These are phyloP conservation scores for Luffia ferchaultella DNA, from an alignment of 2,888 invertebrate species.

Conservation along the genomic window DNA sequence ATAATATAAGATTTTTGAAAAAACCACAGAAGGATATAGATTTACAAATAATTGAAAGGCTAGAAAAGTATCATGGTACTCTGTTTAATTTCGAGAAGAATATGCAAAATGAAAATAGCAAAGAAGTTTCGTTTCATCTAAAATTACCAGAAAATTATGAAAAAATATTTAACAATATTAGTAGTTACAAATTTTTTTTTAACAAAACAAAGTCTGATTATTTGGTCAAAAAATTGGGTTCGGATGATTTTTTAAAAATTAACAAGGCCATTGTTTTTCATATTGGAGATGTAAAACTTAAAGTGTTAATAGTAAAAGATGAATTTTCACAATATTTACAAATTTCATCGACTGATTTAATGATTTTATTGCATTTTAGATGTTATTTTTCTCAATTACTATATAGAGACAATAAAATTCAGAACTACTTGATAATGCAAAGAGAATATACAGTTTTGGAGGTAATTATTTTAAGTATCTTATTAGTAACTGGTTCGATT, in stretches of 20 bases:
- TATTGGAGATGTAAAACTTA: constrained; percentile 26
- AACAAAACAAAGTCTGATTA: constrained; percentile 21
- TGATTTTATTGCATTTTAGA: neutral
- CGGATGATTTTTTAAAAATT: constrained; percentile 32
- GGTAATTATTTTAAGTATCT: neutral
- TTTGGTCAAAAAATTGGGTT: constrained; percentile 25
- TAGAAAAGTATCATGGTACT: constrained; percentile 21
- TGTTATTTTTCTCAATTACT: neutral
- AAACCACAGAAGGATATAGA: constrained; percentile 22
- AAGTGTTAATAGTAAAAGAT: constrained; percentile 12
- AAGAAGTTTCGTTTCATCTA: constrained; percentile 27
- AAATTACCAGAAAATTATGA: constrained; percentile 31
- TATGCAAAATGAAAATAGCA: constrained; percentile 6
- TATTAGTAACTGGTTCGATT: no score
- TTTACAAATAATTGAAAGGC: constrained; percentile 23
- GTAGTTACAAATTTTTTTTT: constrained; percentile 17
- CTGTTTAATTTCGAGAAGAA: constrained; percentile 26
- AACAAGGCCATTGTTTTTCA: constrained; percentile 24
- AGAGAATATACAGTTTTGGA: neutral
- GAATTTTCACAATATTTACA: neutral
- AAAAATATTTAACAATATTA: constrained; percentile 23
- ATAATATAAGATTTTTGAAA: constrained; percentile 15
- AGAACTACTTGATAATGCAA: neutral
- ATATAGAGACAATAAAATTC: neutral
- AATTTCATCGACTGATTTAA: neutral